A percentile compares a stretch with the other conserved stretches of the same genome.
Conservation (phyloP, 30 jellyfish, hydroid and myxozoan genomes). For the Hydractinia symbiolongicarpus region DNA sequence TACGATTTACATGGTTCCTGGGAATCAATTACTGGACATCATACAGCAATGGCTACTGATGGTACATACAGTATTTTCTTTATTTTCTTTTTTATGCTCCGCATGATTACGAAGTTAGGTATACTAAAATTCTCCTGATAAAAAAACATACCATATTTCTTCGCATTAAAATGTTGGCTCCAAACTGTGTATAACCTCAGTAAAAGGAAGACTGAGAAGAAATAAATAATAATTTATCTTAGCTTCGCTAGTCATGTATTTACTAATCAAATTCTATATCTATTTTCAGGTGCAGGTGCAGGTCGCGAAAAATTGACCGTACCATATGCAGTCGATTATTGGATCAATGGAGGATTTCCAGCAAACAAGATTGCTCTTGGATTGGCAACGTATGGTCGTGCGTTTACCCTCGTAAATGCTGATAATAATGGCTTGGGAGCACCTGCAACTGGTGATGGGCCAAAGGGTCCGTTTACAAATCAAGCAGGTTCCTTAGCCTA, state of each 20-base stretch:
- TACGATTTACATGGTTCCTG: too few species aligned
- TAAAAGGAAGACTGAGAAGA: too few species aligned
- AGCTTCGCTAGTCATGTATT: too few species aligned
- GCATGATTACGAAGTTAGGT: too few species aligned
- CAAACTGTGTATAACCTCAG: too few species aligned
- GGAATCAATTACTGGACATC: too few species aligned
- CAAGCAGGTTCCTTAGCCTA: constrained; percentile 47
- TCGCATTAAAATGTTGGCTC: too few species aligned
- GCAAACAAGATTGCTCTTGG: constrained; percentile 78
- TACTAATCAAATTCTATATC: too few species aligned
- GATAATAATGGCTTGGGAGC: constrained; percentile 61
- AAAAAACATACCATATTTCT: too few species aligned
- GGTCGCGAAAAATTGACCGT: constrained; percentile 50
- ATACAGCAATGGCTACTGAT: constrained; percentile 23
- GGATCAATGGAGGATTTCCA: constrained; percentile 76
- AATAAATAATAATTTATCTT: too few species aligned
- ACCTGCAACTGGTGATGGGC: constrained; percentile 36
- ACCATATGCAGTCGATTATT: constrained; percentile 53
- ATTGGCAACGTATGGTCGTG: constrained; percentile 77
- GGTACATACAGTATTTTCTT: neutral
- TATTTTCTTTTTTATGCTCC: too few species aligned
- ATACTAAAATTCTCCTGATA: too few species aligned
- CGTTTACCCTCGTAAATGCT: constrained; percentile 50
- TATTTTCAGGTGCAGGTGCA: constrained; percentile 4
- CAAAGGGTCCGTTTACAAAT: constrained; percentile 24